Conservation (phyloP, 1,140 invertebrate genomes). For the Zaprionus vittiger region DNA sequence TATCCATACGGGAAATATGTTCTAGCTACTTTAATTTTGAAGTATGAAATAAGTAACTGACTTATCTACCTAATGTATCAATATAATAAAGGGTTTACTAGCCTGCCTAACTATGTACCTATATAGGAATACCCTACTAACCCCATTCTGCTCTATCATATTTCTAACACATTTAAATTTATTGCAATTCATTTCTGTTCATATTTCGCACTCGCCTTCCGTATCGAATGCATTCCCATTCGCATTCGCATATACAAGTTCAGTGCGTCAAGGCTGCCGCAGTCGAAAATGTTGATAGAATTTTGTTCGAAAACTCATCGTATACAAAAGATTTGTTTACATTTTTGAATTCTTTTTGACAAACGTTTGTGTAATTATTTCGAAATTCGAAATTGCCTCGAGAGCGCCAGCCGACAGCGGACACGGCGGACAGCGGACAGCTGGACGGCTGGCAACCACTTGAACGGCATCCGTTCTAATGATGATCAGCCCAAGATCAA, state of each 20-base stretch:
- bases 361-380: constrained; percentile 72
- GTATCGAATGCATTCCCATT: background rate
- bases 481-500: constrained; percentile 34
- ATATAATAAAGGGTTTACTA: too few species aligned
- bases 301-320: constrained; percentile 21
- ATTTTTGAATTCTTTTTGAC: constrained; percentile 54
- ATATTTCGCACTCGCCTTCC: background rate
- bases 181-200: background rate
- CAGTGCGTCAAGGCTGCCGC: background rate
- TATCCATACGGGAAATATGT: too few species aligned
- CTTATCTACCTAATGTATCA: too few species aligned
- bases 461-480: constrained; percentile 20
- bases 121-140: background rate
- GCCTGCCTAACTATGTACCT: too few species aligned
- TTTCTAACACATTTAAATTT: background rate
- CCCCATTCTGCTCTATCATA: background rate
- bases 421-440: constrained; percentile 24
- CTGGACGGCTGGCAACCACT: constrained; percentile 32
- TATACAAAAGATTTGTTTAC: constrained; percentile 53
- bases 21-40: too few species aligned
- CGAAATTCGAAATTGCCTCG: constrained; percentile 74
- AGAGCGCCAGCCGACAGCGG: constrained; percentile 42
- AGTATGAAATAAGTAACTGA: too few species aligned
- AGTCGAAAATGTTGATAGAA: constrained; percentile 26
- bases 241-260: background rate